Conservation (phyloP, 2,113 vertebrate species). For the Chascanopsetta lugubris region DNA sequence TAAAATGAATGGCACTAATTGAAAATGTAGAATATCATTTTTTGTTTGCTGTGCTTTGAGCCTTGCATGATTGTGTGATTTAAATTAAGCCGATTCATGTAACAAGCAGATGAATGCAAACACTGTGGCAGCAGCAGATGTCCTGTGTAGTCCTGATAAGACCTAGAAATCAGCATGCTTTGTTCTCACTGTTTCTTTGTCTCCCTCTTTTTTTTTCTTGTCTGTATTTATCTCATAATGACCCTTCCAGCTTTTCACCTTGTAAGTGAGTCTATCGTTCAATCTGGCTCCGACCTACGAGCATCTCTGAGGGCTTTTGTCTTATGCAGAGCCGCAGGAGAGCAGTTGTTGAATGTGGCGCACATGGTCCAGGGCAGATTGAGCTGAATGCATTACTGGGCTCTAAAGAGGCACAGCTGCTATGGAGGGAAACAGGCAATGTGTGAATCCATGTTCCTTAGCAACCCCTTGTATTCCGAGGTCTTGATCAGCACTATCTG, state of each 20-base stretch:
- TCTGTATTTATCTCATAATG: slow-evolving; percentile 45
- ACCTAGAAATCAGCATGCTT: neutral
- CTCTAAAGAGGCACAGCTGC: slow-evolving; percentile 77
- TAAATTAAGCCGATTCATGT: slow-evolving; percentile 8
- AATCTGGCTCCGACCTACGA: slow-evolving; percentile 25
- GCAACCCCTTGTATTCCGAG: slow-evolving; percentile 72
- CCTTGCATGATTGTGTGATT: slow-evolving; percentile 8
- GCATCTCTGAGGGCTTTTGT: slow-evolving; percentile 60
- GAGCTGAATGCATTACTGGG: slow-evolving; percentile 75
- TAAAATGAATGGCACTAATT: neutral
- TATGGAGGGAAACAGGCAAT: slow-evolving; percentile 62
- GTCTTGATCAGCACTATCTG: slow-evolving; percentile 49
- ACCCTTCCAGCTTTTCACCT: slow-evolving; percentile 26
- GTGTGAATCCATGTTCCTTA: slow-evolving; percentile 82
- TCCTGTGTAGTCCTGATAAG: slow-evolving; percentile 58
- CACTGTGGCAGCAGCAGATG: slow-evolving; percentile 48
- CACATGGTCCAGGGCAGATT: slow-evolving; percentile 66
- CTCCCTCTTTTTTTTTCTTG: slow-evolving; percentile 1
- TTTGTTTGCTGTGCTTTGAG: slow-evolving; percentile 3
- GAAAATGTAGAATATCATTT: slow-evolving; percentile 10
- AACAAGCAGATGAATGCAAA: slow-evolving; percentile 29
- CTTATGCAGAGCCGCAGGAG: slow-evolving; percentile 50
- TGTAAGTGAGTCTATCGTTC: slow-evolving; percentile 17
- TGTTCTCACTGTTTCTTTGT: slow-evolving; percentile 32
- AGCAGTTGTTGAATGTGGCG: slow-evolving; percentile 59